Conservation (phyloP, 2,113 vertebrate genomes). For the Sapajus apella region DNA sequence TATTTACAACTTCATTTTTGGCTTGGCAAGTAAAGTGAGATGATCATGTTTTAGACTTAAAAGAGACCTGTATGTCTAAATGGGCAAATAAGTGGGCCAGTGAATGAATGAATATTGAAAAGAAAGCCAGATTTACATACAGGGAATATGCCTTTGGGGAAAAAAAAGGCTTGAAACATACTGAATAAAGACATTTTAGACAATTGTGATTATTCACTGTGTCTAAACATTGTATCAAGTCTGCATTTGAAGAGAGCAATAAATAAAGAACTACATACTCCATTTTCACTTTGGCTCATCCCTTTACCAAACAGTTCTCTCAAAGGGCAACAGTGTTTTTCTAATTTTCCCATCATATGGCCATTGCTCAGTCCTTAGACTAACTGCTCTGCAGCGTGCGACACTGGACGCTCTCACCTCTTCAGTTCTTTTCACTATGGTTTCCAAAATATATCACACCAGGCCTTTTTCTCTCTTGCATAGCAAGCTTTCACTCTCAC, state of each 20-base stretch:
- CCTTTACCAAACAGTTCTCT: neutral
- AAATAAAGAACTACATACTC: neutral
- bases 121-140: neutral
- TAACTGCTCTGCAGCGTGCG: neutral
- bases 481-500: accelerated
- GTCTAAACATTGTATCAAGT: neutral
- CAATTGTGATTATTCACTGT: neutral
- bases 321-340: neutral
- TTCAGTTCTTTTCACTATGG: neutral
- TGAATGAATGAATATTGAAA: neutral
- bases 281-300: neutral
- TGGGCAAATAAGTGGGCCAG: neutral
- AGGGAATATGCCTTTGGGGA: neutral
- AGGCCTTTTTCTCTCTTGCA: neutral
- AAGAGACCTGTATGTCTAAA: neutral
- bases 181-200: neutral
- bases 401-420: neutral
- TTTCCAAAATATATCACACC: neutral
- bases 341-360: neutral
- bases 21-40: neutral
- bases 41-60: neutral
- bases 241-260: neutral
- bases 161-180: neutral
- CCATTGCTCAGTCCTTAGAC: neutral
- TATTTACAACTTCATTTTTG: neutral